Base-by-base conservation (phyloP, 2,797 vertebrate species). In the Myripristis murdjan region DNA sequence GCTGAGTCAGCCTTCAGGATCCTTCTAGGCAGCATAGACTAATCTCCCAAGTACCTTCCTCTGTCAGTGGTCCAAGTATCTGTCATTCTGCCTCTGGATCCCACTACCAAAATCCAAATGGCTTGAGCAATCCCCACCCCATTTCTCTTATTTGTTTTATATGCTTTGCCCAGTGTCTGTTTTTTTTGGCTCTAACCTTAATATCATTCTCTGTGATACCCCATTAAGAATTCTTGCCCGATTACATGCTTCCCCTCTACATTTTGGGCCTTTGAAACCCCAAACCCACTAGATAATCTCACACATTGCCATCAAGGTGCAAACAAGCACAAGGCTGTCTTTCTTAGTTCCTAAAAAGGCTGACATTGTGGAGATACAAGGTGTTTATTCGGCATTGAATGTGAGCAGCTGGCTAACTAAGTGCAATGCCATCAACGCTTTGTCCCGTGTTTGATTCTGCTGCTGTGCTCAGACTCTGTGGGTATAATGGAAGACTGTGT, bases 1-100 rank as follows among this genome's bases (percentile, higher is more conserved):
- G 65, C 41, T 92, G 91, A 91, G 71, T 92, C 92, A 93, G 91
- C 81, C 67, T 74, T 83, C 54, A 58, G 46, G 68, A 63, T 77
- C 75, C 75, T 79, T 82, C 66, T 61, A 80, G 63, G 71, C 78
- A 78, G 65, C 79, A 66, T 66, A 69, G 76, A 73, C 75, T 89
- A 84, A 90, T 91, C 79, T 88, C 64, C 41, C 22, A 58, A 77
- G 75, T 82, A 80, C 73, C 62, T 70, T 83, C 72, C 56, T 55
- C 86, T 86, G 83, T 86, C 82, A 84, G 80, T 16, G 35, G 81
- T 79, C 87, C 87, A 82, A 72, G 52, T 58, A 77, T 82, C 83
- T 79, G 82, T 80, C 56, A 23, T 63, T 73, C 47, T 64, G 71
- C 64, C 61, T 70, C 72, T 70, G 64, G 58, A 82, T 55, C 53